Evolutionary conservation across 1,140 invertebrate species (phyloP).

Genomic region (Grapholita molesta): DNA sequence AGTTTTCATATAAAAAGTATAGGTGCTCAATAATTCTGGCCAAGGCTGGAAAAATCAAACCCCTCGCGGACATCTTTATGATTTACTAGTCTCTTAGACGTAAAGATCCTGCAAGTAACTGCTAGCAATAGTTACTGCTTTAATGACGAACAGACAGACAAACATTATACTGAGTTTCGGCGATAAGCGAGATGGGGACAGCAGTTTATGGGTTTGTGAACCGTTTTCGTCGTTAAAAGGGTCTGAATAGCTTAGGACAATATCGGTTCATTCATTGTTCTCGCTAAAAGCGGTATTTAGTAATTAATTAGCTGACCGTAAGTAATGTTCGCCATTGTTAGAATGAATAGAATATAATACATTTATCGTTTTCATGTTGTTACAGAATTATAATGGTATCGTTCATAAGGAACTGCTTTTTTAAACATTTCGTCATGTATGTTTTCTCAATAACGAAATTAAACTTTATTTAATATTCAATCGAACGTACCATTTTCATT

Average conservation of each 20-base stretch:
- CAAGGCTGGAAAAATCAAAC: too few species aligned
- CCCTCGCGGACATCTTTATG: too few species aligned
- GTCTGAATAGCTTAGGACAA: not conserved
- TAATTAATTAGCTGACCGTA: not conserved
- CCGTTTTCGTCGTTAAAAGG: not conserved
- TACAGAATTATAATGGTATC: too few species aligned
- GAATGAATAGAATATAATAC: too few species aligned
- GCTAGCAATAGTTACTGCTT: not conserved
- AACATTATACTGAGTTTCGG: conserved; percentile 1
- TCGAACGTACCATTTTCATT: too few species aligned
- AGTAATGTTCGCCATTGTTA: not conserved
- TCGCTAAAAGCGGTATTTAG: not conserved
- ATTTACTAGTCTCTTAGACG: not conserved
- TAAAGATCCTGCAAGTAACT: not conserved
- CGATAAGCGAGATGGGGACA: not conserved
- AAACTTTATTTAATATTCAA: too few species aligned
- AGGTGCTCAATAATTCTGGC: too few species aligned
- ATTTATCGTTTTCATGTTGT: too few species aligned
- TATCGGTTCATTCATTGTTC: not conserved
- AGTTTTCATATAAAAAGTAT: too few species aligned
- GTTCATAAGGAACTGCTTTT: too few species aligned
- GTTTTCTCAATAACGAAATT: too few species aligned
- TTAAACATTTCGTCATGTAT: too few species aligned
- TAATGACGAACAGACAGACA: not conserved
- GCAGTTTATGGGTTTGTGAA: not conserved